Evolutionary conservation across 2,888 invertebrate species (phyloP).

Genomic region (Lumbricus terrestris): DNA sequence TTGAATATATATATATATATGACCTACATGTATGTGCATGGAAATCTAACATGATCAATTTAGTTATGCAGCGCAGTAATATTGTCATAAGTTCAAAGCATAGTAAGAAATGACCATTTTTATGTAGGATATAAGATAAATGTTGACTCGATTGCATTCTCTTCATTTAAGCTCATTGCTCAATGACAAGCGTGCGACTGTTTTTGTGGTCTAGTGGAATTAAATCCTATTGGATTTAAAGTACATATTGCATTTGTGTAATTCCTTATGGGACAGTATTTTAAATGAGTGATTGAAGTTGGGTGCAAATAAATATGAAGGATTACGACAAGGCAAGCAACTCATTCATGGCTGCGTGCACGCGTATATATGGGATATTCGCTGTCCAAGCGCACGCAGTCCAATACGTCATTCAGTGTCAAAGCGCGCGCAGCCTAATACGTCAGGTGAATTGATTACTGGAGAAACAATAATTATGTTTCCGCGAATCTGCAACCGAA

Average conservation of each 20-base stretch:
- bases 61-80: too few species aligned
- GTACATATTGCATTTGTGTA: not conserved
- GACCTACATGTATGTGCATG: not conserved
- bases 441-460: not conserved
- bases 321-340: not conserved
- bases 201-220: not conserved
- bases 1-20: too few species aligned
- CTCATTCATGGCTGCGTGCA: not conserved
- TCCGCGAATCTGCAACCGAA: not conserved
- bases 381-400: too few species aligned
- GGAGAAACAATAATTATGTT: not conserved
- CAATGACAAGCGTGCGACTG: not conserved
- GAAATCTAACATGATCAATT: too few species aligned
- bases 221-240: not conserved
- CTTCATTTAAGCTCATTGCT: not conserved
- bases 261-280: not conserved
- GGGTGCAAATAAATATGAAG: not conserved
- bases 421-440: not conserved
- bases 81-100: too few species aligned
- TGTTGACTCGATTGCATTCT: too few species aligned
- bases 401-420: not conserved
- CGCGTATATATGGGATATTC: too few species aligned
- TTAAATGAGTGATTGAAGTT: too few species aligned
- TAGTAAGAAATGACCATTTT: too few species aligned
- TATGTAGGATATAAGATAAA: too few species aligned